Evolutionary conservation across 2,888 invertebrate species (phyloP), one percentile per base, ranked within the genome.

Genomic region (Athalia rosae): DNA sequence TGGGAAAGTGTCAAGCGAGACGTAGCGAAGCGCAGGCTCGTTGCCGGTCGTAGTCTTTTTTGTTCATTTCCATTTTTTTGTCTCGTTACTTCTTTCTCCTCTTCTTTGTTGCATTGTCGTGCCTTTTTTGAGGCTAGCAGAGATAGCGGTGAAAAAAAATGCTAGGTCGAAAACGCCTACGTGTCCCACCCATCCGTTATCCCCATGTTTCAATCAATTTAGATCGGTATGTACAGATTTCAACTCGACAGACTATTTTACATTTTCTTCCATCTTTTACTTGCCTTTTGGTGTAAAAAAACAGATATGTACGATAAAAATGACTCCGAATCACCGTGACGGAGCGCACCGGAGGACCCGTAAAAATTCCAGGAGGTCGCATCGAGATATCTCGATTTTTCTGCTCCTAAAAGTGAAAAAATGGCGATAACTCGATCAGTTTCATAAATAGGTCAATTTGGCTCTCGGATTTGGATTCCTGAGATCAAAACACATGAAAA

Each of bases 151-250:
- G 53, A 28, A 67, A 67, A 62, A 61, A 67, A 50, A 50, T 48
- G 9, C 13, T 41, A 15, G 45, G 67, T 53, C 50, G 15, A 53
- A 11, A n/a, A 15, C 28, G 67, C 48, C 53, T 28, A 28, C 28
- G 28, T 28, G 53, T 67, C 28, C 53, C 48, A 28, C 53, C 53
- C 28, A 28, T 28, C 64, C 64, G 28, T 47, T 47, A 64, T 47
- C 50, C 67, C 28, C 13, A 67, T 67, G 66, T 66, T 66, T 66
- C 66, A 66, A 67, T 67, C 67, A 50, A 67, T 50, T 48, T 67
- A 67, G 67, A 28, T 67, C 53, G 28, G 53, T 67, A 28, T n/a
- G 50, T 53, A 28, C 9, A 53, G 67, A 67, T 67, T 28, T 28
- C 28, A 28, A 28, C 28, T 2, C 28, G 28, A 28, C 2, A 28